Percentiles rank a stretch among this genome's conserved stretches.
These are phyloP conservation scores for Mus caroli DNA, from an alignment of 2,797 vertebrate species.

Conservation along the genomic window DNA sequence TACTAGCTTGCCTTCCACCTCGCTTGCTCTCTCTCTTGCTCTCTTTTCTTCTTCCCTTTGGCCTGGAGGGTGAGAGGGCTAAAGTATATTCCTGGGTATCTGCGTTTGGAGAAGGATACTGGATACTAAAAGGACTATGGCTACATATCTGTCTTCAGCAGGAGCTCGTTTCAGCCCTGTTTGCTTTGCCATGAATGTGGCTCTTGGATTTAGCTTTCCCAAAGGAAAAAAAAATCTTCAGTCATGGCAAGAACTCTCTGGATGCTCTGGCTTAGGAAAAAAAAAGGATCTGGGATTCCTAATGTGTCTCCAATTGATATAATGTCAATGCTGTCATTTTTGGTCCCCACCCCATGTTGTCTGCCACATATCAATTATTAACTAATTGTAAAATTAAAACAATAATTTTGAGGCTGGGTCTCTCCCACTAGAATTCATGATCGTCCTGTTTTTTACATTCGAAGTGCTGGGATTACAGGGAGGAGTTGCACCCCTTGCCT, in stretches of 20 bases:
- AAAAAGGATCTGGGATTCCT: neutral
- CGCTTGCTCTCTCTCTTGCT: neutral
- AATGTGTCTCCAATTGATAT: neutral
- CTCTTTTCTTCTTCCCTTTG: neutral
- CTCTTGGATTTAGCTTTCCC: neutral
- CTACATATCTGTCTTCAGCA: neutral
- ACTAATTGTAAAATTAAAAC: neutral
- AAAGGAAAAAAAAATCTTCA: neutral
- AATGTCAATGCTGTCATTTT: neutral
- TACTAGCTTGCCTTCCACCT: neutral
- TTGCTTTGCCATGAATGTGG: neutral
- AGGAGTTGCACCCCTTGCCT: neutral
- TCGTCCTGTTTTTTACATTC: neutral
- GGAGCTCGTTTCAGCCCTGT: neutral
- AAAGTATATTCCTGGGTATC: neutral
- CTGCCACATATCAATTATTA: neutral
- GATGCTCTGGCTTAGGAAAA: neutral
- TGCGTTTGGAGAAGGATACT: neutral
- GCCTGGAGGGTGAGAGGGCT: neutral
- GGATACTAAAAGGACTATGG: neutral
- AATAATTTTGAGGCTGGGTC: neutral
- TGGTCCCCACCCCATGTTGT: neutral
- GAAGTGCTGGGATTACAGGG: neutral
- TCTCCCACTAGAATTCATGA: neutral
- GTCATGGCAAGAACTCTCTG: neutral